A percentile compares a stretch with the other conserved stretches of the same genome.
These are phyloP conservation scores for Alentia gelatinosa DNA, from an alignment of 2,888 invertebrate species.

Conservation along the genomic window DNA sequence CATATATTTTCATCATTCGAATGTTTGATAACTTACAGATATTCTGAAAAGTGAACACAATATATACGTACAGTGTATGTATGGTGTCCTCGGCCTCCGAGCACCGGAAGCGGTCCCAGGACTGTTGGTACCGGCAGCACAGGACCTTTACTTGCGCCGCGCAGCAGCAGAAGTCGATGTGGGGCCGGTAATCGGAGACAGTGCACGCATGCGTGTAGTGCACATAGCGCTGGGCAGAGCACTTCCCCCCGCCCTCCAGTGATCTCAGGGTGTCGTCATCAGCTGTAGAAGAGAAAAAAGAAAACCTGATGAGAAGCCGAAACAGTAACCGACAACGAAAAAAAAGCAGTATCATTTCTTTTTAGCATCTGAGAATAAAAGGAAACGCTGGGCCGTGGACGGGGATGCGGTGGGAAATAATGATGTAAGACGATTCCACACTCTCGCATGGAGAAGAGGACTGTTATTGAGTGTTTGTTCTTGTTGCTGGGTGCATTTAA, in stretches of 20 bases:
- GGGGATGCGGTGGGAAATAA: not conserved
- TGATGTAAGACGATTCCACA: not conserved
- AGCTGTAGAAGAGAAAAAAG: slow-evolving; percentile 33
- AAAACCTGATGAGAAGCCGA: not conserved
- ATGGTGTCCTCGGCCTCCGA: slow-evolving; percentile 62
- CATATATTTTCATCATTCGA: no score
- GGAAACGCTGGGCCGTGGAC: not conserved
- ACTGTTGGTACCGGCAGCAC: slow-evolving; percentile 65
- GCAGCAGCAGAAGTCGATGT: slow-evolving; percentile 65
- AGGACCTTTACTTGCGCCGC: slow-evolving; percentile 56
- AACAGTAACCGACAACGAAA: slow-evolving; percentile 5
- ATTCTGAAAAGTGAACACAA: not conserved
- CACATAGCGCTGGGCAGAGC: slow-evolving; percentile 59
- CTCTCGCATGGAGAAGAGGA: not conserved
- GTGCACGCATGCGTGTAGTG: slow-evolving; percentile 65
- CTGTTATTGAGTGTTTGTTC: not conserved
- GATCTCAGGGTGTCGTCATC: slow-evolving; percentile 23
- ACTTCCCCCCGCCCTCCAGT: slow-evolving; percentile 38
- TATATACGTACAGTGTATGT: slow-evolving; percentile 33
- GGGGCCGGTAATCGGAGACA: slow-evolving; percentile 63
- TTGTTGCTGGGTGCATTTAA: not conserved
- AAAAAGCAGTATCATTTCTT: not conserved
- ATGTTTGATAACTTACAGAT: no score
- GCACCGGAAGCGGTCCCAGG: slow-evolving; percentile 64
- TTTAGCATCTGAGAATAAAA: not conserved